Evolutionary conservation across 2,888 invertebrate species (phyloP).

Genomic region (Mantis religiosa): DNA sequence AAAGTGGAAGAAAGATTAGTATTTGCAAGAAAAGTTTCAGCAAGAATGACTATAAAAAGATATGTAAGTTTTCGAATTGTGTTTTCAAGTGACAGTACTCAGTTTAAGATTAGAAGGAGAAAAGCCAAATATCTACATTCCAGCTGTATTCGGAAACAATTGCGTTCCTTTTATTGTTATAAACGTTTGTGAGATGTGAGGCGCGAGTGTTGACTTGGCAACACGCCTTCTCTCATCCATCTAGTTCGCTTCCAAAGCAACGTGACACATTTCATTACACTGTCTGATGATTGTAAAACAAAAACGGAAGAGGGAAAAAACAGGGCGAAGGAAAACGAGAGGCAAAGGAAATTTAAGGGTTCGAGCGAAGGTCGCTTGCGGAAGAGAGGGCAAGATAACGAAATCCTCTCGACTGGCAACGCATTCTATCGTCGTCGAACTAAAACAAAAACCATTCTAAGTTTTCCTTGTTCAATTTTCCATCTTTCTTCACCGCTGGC

Average conservation of each 20-base stretch:
- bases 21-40: no score
- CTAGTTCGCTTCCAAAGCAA: conserved; percentile 5
- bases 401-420: background rate
- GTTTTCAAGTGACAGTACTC: no score
- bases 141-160: background rate
- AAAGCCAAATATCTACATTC: no score
- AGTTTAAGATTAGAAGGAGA: no score
- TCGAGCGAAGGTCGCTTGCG: background rate
- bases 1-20: no score
- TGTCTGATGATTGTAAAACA: conserved; percentile 13
- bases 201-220: background rate
- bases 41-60: no score
- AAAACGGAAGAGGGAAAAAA: background rate
- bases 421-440: background rate
- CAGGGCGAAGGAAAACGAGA: background rate
- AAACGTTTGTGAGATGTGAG: background rate
- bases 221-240: background rate
- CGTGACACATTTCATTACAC: conserved; percentile 18
- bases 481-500: background rate
- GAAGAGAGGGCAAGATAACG: background rate
- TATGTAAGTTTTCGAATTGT: no score
- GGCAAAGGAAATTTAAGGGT: background rate
- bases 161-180: background rate
- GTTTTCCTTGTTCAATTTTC: conserved; percentile 20
- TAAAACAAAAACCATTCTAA: conserved; percentile 14